These are phyloP conservation scores for Pseudomyrmex concolor DNA, from an alignment of 1,140 invertebrate species.

Conservation along the genomic window DNA sequence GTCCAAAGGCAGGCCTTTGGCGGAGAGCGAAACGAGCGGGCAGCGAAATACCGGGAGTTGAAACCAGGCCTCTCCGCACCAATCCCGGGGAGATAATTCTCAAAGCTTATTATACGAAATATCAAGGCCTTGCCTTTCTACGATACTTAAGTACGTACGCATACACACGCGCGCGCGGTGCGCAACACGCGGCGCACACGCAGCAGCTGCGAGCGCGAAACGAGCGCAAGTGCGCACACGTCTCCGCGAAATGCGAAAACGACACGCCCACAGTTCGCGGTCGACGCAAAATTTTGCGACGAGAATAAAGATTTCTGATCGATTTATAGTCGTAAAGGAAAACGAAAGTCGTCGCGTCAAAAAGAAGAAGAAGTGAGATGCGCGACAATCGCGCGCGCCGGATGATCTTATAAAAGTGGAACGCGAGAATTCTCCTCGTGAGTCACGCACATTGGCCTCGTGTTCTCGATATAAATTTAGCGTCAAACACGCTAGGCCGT, in stretches of 20 bases:
- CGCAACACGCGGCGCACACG: conserved; percentile 49
- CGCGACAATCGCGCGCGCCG: neutral
- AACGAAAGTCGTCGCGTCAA: too few species aligned
- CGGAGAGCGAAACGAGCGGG: conserved; percentile 33
- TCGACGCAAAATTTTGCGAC: neutral
- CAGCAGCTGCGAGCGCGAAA: conserved; percentile 27
- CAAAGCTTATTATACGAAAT: conserved; percentile 79
- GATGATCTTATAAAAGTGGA: neutral
- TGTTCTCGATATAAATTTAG: conserved; percentile 25
- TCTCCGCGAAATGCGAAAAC: neutral
- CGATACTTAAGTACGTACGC: conserved; percentile 36
- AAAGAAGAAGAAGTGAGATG: neutral
- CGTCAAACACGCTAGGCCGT: conserved; percentile 3
- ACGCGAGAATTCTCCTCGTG: neutral
- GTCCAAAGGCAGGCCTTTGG: conserved; percentile 44
- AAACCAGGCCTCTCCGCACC: conserved; percentile 67
- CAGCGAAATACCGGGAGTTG: conserved; percentile 50
- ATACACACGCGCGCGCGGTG: conserved; percentile 1
- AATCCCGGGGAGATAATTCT: conserved; percentile 75
- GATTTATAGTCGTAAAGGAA: neutral
- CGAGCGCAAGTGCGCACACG: neutral
- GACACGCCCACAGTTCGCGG: conserved; percentile 33
- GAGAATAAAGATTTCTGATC: neutral
- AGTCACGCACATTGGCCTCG: neutral
- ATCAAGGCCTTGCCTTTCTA: conserved; percentile 80